Evolutionary conservation across 2,797 vertebrate genomes (phyloP), one percentile per base, ranked within the genome.

Genomic region (Eulemur mongoz): DNA sequence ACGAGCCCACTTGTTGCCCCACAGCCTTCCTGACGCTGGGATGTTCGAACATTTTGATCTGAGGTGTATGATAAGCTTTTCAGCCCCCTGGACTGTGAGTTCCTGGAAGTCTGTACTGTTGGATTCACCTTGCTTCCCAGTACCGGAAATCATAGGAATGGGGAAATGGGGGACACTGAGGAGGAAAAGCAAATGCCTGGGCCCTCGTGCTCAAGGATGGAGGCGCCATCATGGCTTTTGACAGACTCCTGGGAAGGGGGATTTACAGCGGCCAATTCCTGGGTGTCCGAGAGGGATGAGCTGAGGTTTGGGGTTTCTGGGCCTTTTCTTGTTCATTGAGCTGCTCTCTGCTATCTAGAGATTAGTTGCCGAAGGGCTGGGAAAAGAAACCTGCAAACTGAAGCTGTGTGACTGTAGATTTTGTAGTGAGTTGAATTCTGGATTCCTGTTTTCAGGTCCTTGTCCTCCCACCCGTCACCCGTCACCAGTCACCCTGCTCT

Each of bases 401-500:
- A 45, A 78, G 61, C 13, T 12, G 45, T 48, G 22, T 23, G 57
- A 3, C 32, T n/a, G 17, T 50, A 6, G 57, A 2, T 35, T 38
- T 23, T 38, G 54, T 27, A 57, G 1, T 32, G 32, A 18, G 54
- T 15, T 54, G 38, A n/a, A 32, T 12, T 30, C 22, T 5, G 10
- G 11, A 81, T 48, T 67, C 72, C 48, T n/a, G 35, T 23, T 57
- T 38, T 23, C 65, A 13, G 17, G 13, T 12, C 5, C 50, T 76
- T n/a, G 8, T 0, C 5, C 11, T 32, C 50, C 73, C 6, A 0
- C 18, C 45, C 5, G 0, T 72, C 4, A 0, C 59, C 7, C 17
- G 0, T 5, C 48, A 0, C 59, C 7, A 7, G 0, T 5, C 48
- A 32, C 11, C 7, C 61, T 18, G 13, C 17, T 11, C 89, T 48